Percentiles rank a stretch among this genome's conserved stretches.
Evolutionary conservation across 2,888 invertebrate species (phyloP).

Genomic region (Stenodema calcarata): DNA sequence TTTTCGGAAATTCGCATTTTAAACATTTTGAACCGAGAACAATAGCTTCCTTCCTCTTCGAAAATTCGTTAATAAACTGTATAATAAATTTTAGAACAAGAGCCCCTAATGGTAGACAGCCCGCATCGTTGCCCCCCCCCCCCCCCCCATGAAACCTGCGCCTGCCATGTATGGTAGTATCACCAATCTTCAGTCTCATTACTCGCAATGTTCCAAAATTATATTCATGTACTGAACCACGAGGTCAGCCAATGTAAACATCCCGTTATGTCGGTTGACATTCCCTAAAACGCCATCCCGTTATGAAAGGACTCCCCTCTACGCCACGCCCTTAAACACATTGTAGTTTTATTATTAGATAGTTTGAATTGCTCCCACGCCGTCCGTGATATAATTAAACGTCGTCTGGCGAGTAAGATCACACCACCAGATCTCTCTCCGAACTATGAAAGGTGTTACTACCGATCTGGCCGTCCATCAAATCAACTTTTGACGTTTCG

Average conservation of each 20-base stretch:
- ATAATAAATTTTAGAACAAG: too few species aligned
- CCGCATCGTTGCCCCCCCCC: too few species aligned
- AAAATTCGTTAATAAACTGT: too few species aligned
- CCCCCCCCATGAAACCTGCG: too few species aligned
- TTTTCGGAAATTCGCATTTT: too few species aligned
- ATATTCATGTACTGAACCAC: not conserved
- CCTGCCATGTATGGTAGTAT: too few species aligned
- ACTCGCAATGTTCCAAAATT: too few species aligned
- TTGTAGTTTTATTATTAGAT: slow-evolving; percentile 23
- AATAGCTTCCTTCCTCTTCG: too few species aligned
- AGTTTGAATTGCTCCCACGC: slow-evolving; percentile 21
- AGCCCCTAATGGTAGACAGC: too few species aligned
- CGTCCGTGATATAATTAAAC: slow-evolving; percentile 23
- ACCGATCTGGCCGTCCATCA: not conserved
- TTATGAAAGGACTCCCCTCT: not conserved
- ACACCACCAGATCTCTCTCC: slow-evolving; percentile 4
- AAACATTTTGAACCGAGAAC: too few species aligned
- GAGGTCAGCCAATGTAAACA: not conserved
- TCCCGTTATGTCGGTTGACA: not conserved
- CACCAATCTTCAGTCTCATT: too few species aligned
- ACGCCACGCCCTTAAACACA: slow-evolving; percentile 1
- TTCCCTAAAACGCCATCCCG: not conserved
- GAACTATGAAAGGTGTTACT: not conserved
- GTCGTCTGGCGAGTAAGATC: slow-evolving; percentile 9
- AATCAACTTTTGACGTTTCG: not conserved